phyloP scores from a whole-genome alignment of 1,140 invertebrate genomes.

The Cylas formicarius region DNA sequence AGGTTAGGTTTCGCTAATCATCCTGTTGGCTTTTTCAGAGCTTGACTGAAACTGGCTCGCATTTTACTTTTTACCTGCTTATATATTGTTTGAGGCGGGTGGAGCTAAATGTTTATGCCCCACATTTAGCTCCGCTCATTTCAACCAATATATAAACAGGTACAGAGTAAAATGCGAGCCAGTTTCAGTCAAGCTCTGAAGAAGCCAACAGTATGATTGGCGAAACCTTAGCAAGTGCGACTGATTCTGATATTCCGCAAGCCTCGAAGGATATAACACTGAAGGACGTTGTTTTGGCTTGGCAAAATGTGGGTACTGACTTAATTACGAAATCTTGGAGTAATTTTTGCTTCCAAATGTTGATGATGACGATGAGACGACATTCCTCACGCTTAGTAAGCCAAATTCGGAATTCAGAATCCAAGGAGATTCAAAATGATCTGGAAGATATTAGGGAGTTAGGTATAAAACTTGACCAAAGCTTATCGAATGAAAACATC shows the following conservation, averaged over 20 bases:
- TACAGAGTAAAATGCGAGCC: too few species aligned
- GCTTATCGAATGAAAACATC: slow-evolving; percentile 9
- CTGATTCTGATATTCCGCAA: slow-evolving; percentile 7
- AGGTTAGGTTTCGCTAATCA: too few species aligned
- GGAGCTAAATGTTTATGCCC: too few species aligned
- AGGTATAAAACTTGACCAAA: slow-evolving; percentile 9
- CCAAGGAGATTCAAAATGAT: slow-evolving; percentile 10
- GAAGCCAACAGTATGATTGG: too few species aligned
- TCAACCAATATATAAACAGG: too few species aligned
- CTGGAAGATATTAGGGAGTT: slow-evolving; percentile 11
- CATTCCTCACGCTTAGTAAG: slow-evolving; percentile 10
- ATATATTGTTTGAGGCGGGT: too few species aligned
- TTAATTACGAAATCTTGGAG: slow-evolving; percentile 9
- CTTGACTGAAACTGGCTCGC: too few species aligned
- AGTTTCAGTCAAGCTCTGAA: too few species aligned
- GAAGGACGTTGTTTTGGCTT: slow-evolving; percentile 9
- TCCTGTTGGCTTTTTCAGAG: too few species aligned
- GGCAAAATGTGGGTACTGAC: slow-evolving; percentile 2
- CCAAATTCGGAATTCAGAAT: neutral
- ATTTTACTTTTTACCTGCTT: too few species aligned
- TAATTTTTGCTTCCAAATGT: slow-evolving; percentile 3
- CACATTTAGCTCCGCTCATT: too few species aligned
- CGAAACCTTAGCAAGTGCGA: too few species aligned
- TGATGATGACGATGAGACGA: slow-evolving; percentile 9
- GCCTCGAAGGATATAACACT: slow-evolving; percentile 1